phyloP scores from a whole-genome alignment of 2,888 invertebrate genomes.

The Phasia obesa region DNA sequence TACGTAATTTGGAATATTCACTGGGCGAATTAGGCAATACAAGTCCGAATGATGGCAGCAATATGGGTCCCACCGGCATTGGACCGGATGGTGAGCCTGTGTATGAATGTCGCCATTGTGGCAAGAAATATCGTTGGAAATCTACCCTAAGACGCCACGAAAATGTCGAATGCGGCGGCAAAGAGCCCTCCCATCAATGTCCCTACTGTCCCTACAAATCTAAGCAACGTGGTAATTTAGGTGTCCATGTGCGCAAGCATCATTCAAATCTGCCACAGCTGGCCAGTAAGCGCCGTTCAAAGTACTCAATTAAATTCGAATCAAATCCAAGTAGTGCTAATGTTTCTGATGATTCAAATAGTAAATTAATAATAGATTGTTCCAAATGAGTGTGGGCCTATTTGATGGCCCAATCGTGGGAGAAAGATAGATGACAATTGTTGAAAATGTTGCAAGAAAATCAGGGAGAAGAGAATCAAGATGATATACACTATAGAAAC shows the following conservation, averaged over 20 bases:
- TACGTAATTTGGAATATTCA: conserved; percentile 79
- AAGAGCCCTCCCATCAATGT: conserved; percentile 90
- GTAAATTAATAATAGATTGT: conserved; percentile 78
- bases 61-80: conserved; percentile 85
- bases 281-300: conserved; percentile 80
- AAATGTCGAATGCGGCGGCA: conserved; percentile 91
- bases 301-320: conserved; percentile 77
- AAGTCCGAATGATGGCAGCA: conserved; percentile 65
- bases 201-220: conserved; percentile 90
- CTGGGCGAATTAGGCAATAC: conserved; percentile 76
- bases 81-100: conserved; percentile 78
- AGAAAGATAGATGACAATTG: conserved; percentile 66
- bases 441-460: conserved; percentile 45
- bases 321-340: conserved; percentile 73
- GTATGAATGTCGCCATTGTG: conserved; percentile 88
- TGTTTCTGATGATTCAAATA: conserved; percentile 78
- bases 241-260: conserved; percentile 90
- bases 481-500: not conserved
- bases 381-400: conserved; percentile 74
- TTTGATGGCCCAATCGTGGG: conserved; percentile 59
- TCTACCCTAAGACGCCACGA: conserved; percentile 91
- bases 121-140: conserved; percentile 93
- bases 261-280: conserved; percentile 83
- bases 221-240: conserved; percentile 90
- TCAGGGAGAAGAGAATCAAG: not conserved